Base-by-base conservation (phyloP, 2,888 invertebrate genomes). In the Psylliodes chrysocephalus region DNA sequence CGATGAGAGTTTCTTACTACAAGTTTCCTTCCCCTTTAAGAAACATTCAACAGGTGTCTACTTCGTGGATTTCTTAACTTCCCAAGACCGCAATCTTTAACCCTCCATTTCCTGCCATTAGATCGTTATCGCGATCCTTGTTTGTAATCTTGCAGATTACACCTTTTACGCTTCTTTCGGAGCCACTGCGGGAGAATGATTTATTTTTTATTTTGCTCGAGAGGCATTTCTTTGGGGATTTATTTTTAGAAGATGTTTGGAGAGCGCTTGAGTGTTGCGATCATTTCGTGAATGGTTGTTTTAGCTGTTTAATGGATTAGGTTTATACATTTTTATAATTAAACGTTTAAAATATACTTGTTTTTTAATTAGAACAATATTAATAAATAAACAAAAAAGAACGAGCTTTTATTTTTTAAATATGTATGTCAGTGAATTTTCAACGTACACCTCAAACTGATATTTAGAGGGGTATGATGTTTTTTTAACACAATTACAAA, bases 31-130 rank as follows among this genome's bases (percentile, higher is more conserved):
- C 67, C 71, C 67, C 67, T 68, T 71, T 57, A 73, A 51, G 49
- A 67, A 69, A 64, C 38, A 35, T 52, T 68, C 76, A 76, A 76
- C 76, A 76, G 74, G 76, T 75, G 71, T 70, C 69, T 69, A 69
- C 74, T 75, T 72, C 57, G 59, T 54, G 63, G 73, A 65, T 73
- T 71, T 72, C 73, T 74, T 72, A 71, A 68, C 65, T 67, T 54
- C 52, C 64, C 66, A 60, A 61, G 61, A 63, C 68, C 69, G 57
- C 67, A 66, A 69, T 66, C 64, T 66, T 66, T 53, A 57, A 64
- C 66, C 60, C 67, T 44, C 62, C 47, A 54, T 60, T 69, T 57
- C 64, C 64, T 56, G 54, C 18, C 40, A 60, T 66, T 62, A 55
- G 57, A 53, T 55, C 40, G 56, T 66, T 69, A 66, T 66, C 64